Evolutionary conservation across 2,113 vertebrate species (phyloP), one percentile per base, ranked within the genome.

Genomic region (Campylomormyrus tamandua): DNA sequence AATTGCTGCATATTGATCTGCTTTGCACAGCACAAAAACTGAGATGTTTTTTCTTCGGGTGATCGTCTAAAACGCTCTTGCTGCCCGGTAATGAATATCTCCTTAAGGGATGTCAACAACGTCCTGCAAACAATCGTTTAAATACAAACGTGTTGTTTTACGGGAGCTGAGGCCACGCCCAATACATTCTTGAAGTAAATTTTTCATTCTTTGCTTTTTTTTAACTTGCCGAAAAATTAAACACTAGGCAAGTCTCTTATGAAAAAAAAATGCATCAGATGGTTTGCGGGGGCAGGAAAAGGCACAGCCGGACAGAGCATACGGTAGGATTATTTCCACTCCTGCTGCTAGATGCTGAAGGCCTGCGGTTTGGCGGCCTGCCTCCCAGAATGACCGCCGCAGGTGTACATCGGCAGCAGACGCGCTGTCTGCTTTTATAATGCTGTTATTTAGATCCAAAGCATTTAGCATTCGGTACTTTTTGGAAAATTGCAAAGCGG

Each of bases 1-100:
- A 87, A 93, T 93, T 92, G 89, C 92, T 88, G 92, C n/a, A 91
- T 92, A 94, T 94, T 93, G 93, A 95, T 94, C 93, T 93, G 92
- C 92, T 91, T 90, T 90, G 21, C 90, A 80, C 91, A 92, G 70
- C 83, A 94, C 92, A 94, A 94, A 93, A 90, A 90, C 39, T 83
- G 35, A 91, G 89, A 66, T 66, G 31, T 91, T 90, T 91, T 48
- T 35, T 70, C 15, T 45, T 83, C 35, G 88, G 58, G 24, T 89
- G 42, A 85, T 85, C 46, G 24, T 89, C 52, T 80, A 89, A 89
- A 52, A 31, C 46, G n/a, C 27, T 46, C 49, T 56, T 80, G 27
- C 17, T 39, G 46, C 19, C 15, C 6, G 27, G 49, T 77, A 80
- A 77, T 31, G 19, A 89, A 48, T 31, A 48, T 46, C 88, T 21